These are phyloP conservation scores for Betta splendens DNA, from an alignment of 2,797 vertebrate genomes.

Conservation along the genomic window DNA sequence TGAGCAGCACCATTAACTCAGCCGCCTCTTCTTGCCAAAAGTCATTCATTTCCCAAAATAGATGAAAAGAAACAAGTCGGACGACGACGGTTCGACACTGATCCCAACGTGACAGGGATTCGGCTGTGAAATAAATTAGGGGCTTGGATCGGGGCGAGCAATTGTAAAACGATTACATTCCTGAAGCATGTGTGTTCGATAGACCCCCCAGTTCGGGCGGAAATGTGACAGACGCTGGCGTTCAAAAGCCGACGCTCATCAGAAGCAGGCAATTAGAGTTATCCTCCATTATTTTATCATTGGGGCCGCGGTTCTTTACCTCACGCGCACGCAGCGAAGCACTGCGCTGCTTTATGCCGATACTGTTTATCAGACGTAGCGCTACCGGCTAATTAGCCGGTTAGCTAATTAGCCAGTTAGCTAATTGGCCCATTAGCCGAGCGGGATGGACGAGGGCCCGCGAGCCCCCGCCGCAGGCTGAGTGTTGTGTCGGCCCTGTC, in stretches of 20 bases:
- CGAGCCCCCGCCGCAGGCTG: too few relatives aligned
- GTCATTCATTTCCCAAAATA: conserved; percentile 41
- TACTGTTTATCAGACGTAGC: not conserved
- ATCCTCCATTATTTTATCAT: conserved; percentile 69
- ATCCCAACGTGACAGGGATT: conserved; percentile 44
- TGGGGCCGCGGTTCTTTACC: conserved; percentile 39
- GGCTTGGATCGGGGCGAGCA: conserved; percentile 32
- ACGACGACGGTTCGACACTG: conserved; percentile 51
- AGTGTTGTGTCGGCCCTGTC: conserved; percentile 25
- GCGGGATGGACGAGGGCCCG: too few relatives aligned
- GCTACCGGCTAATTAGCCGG: too few relatives aligned
- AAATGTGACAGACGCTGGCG: conserved; percentile 68
- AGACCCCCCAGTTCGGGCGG: conserved; percentile 75
- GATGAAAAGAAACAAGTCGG: conserved; percentile 51
- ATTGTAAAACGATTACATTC: conserved; percentile 73
- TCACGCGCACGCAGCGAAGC: conserved; percentile 31
- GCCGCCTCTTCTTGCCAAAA: conserved; percentile 17
- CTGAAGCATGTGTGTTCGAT: conserved; percentile 70
- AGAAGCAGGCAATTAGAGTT: conserved; percentile 75
- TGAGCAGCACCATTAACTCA: conserved; percentile 23
- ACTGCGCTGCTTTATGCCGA: conserved; percentile 1
- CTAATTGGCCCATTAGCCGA: too few relatives aligned
- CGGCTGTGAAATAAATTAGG: conserved; percentile 57
- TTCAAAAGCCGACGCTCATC: conserved; percentile 69
- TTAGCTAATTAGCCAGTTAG: too few relatives aligned